phyloP scores from a whole-genome alignment of 2,888 invertebrate species.

The Synanthedon andrenaeformis region DNA sequence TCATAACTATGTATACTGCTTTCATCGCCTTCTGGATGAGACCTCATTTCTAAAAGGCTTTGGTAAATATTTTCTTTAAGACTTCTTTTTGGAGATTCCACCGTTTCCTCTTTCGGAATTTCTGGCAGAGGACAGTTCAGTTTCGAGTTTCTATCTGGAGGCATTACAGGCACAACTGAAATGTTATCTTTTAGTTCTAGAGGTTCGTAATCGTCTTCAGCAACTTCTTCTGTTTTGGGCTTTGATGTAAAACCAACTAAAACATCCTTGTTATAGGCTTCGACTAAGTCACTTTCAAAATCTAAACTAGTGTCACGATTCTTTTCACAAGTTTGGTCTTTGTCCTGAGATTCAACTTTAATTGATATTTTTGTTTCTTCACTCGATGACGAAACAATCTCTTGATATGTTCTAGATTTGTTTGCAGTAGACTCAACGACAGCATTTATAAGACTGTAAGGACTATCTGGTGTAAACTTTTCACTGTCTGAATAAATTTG shows the following conservation, averaged over 20 bases:
- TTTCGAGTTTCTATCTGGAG: conserved; percentile 41
- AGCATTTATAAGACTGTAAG: conserved; percentile 43
- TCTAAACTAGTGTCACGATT: conserved; percentile 32
- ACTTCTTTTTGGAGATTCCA: conserved; percentile 7
- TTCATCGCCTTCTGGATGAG: conserved; percentile 61
- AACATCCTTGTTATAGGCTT: conserved; percentile 58
- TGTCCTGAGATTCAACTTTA: conserved; percentile 27
- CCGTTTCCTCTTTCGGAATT: conserved; percentile 38
- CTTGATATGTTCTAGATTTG: conserved; percentile 11
- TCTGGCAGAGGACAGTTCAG: conserved; percentile 63
- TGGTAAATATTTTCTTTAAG: conserved; percentile 57
- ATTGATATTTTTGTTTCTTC: conserved; percentile 7
- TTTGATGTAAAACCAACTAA: conserved; percentile 44
- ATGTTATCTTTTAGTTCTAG: conserved; percentile 51
- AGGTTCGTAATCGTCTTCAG: conserved; percentile 61
- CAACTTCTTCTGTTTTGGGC: conserved; percentile 24
- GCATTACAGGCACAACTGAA: conserved; percentile 44
- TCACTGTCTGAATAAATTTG: conserved; percentile 54
- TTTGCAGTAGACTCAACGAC: conserved; percentile 25
- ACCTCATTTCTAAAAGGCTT: conserved; percentile 56
- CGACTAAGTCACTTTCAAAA: conserved; percentile 56
- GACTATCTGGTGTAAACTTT: conserved; percentile 37
- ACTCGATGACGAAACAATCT: conserved; percentile 2
- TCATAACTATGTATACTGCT: conserved; percentile 68
- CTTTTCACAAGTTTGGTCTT: conserved; percentile 2